phyloP scores from a whole-genome alignment of 2,797 vertebrate genomes.

The Ctenopoma multispine region DNA sequence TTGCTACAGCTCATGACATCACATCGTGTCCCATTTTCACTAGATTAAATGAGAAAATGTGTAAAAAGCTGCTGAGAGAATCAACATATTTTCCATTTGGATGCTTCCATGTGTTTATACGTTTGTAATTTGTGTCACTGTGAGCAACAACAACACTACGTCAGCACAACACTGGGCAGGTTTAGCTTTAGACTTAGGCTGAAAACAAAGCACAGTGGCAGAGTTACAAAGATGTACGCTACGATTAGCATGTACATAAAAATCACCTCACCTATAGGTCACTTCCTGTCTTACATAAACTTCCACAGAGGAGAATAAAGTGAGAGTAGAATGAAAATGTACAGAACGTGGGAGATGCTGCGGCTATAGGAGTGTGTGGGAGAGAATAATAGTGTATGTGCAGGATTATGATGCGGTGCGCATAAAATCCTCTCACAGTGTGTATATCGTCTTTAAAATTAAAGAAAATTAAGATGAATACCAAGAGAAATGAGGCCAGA shows the following conservation, averaged over 20 bases:
- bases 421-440: not conserved
- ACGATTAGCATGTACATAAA: not conserved
- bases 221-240: not conserved
- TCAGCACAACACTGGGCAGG: too few relatives aligned
- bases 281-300: not conserved
- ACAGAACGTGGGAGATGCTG: not conserved
- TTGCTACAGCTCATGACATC: too few relatives aligned
- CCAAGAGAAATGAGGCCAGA: constrained; percentile 5
- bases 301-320: not conserved
- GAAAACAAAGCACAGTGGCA: not conserved
- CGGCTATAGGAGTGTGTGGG: constrained; percentile 8
- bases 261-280: not conserved
- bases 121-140: too few relatives aligned
- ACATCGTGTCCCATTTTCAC: too few relatives aligned
- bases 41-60: too few relatives aligned
- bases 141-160: too few relatives aligned
- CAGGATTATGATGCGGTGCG: constrained; percentile 4
- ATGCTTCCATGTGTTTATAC: too few relatives aligned
- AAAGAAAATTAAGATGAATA: constrained; percentile 50
- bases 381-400: constrained; percentile 14
- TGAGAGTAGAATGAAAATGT: not conserved
- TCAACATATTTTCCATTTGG: too few relatives aligned
- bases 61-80: too few relatives aligned
- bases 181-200: too few relatives aligned
- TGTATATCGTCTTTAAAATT: not conserved